Base-by-base conservation (phyloP, 2,797 vertebrate genomes). In the Takifugu rubripes region DNA sequence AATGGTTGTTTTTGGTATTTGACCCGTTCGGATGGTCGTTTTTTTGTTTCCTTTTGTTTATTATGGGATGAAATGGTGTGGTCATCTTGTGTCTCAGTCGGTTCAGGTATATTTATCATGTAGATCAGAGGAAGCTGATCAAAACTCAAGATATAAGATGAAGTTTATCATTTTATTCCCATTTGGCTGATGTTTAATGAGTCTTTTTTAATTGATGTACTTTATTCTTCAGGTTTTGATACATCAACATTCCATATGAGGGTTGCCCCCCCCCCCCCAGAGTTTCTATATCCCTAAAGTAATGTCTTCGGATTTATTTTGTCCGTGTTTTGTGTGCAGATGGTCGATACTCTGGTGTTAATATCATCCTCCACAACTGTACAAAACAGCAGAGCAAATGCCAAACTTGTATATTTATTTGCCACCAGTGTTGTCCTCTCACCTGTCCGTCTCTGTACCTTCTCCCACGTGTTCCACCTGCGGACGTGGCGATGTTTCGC, bases 371-470 rank as follows among this genome's bases (percentile, higher is more conserved):
- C 49, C 68, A 56, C 61, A 51, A 74, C 52, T 61, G 64, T 71
- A 65, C 69, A 70, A 78, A 74, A 72, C 62, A 74, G 79, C 59
- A 56, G 55, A 83, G 77, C 62, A 77, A 69, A 72, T 63, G 62
- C 43, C 53, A 24, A 29, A 75, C 51, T 61, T 84, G 72, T 83
- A 74, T 84, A 83, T 88, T 85, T 85, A 86, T 83, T 59, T 77
- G 72, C 57, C 53, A 56, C 69, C 65, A 49, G 59, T 72, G 67
- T 72, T 76, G 52, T 68, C 70, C 67, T 65, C 42, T 68, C 61
- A 1, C 1, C 3, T 33, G 33, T 72, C 42, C 24, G 3, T 66
- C 66, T 70, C 72, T 78, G 58, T 66, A 62, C 57, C 50, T 72
- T 71, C 66, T 64, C 64, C 58, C 56, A 44, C 48, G 70, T 50